Evolutionary conservation across 2,797 vertebrate species (phyloP).

Genomic region (Holocentrus rufus): DNA sequence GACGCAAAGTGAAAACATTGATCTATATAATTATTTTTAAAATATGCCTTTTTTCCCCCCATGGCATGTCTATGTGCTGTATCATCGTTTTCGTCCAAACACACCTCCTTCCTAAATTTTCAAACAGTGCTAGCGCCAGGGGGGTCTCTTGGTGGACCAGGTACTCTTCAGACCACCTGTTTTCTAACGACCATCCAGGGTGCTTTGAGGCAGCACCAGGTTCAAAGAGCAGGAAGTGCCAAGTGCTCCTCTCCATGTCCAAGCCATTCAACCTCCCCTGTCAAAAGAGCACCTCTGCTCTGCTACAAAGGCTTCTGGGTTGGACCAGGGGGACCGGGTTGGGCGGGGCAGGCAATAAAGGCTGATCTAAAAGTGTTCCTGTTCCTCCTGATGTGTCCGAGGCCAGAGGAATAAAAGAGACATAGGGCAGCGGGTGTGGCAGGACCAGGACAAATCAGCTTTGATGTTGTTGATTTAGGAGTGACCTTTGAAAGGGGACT

Average conservation of each 20-base stretch:
- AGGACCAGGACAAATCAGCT: constrained; percentile 74
- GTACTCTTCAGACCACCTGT: constrained; percentile 45
- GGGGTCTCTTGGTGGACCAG: constrained; percentile 39
- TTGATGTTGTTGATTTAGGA: constrained; percentile 52
- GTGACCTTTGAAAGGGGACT: constrained; percentile 43
- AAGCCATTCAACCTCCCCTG: constrained; percentile 90
- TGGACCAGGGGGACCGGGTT: constrained; percentile 17
- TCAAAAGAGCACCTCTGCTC: constrained; percentile 88
- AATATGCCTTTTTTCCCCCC: too few relatives aligned
- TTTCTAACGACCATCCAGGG: constrained; percentile 68
- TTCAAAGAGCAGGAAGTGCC: constrained; percentile 93
- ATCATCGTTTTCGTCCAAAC: too few relatives aligned
- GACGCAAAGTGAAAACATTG: too few relatives aligned
- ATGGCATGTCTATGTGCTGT: too few relatives aligned
- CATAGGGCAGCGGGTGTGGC: constrained; percentile 59
- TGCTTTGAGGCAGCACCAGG: constrained; percentile 82
- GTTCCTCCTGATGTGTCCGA: constrained; percentile 31
- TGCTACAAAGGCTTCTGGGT: constrained; percentile 87
- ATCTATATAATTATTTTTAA: too few relatives aligned
- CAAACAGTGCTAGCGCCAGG: too few relatives aligned
- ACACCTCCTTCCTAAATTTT: too few relatives aligned
- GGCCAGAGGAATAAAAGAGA: constrained; percentile 33
- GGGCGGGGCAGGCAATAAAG: constrained; percentile 45
- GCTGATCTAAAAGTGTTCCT: constrained; percentile 60
- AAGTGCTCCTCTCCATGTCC: constrained; percentile 86